Evolutionary conservation across 2,113 vertebrate genomes (phyloP), one percentile per base, ranked within the genome.

Genomic region (Nycticryphes semicollaris): DNA sequence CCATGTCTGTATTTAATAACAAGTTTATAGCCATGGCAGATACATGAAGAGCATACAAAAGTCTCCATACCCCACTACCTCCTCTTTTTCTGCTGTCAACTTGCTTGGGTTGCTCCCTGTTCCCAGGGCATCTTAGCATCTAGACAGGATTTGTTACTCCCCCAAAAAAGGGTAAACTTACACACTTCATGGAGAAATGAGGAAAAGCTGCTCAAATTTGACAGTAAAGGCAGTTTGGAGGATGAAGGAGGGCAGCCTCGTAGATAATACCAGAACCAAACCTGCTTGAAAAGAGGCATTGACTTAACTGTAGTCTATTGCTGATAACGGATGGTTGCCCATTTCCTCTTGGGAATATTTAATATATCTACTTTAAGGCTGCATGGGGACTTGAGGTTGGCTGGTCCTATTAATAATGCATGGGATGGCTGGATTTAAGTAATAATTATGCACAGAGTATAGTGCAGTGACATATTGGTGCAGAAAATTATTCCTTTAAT

Each of bases 331-430:
- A 95, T 89, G 81, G 84, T 51, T 87, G 91, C 67, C 54, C 1
- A 1, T 94, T 94, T 94, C 63, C 95, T 96, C 37, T 69, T 79
- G 84, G 94, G 91, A 96, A 79, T 92, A 91, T 80, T 94, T 94
- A 89, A 91, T 82, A 62, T 91, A 79, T 92, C 91, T 87, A 86
- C 91, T 93, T 95, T 94, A 96, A 87, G 74, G 74, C 74, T 92
- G 86, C 54, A 59, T 16, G 41, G 94, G 81, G 89, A 94, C 91
- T 91, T 94, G 67, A 87, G 87, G 91, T 93, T 92, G 94, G 84
- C 70, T 91, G 84, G 14, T 82, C 37, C 67, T 91, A 94, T 96
- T 89, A 96, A 97, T 96, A 97, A 96, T 94, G 96, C 93, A 96
- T 94, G 33, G 77, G 24, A 89, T 91, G 87, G 53, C 81, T 94